Percentiles rank a stretch among this genome's conserved stretches.
Conservation (phyloP, 1,140 invertebrate species). For the Drosophila neocordata region DNA sequence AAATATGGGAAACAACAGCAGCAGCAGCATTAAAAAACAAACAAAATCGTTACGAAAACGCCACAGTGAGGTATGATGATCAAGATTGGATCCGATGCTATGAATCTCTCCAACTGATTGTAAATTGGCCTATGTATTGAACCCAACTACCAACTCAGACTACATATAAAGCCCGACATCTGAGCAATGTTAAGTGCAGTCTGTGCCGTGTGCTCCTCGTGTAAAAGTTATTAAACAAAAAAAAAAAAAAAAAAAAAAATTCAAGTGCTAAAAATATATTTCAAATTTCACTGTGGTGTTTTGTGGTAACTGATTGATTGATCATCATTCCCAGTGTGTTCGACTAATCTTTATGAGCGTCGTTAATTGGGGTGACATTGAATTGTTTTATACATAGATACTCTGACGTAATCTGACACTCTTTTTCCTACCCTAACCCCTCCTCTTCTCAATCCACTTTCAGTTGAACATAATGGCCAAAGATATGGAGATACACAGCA, state of each 20-base stretch:
- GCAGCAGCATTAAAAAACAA: constrained; percentile 22
- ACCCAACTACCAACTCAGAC: constrained; percentile 28
- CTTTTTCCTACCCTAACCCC: too few species aligned
- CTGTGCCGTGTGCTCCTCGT: constrained; percentile 64
- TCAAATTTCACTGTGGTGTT: constrained; percentile 67
- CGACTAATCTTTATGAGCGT: constrained; percentile 39
- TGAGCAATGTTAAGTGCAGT: constrained; percentile 49
- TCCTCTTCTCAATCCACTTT: not conserved
- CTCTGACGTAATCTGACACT: constrained; percentile 22
- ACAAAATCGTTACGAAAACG: constrained; percentile 61
- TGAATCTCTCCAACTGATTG: constrained; percentile 9
- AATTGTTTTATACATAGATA: constrained; percentile 5
- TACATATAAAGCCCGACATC: constrained; percentile 52
- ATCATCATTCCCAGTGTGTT: constrained; percentile 27
- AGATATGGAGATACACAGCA: constrained; percentile 81
- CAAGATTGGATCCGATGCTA: constrained; percentile 37
- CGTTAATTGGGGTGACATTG: constrained; percentile 16
- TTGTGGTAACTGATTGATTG: constrained; percentile 65
- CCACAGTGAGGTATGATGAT: constrained; percentile 75
- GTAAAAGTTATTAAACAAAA: constrained; percentile 22
- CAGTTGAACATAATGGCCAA: constrained; percentile 64
- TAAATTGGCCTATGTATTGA: constrained; percentile 33
- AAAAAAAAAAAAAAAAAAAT: constrained; percentile 16
- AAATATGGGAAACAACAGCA: constrained; percentile 60
- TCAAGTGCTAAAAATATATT: constrained; percentile 16